Evolutionary conservation across 2,888 invertebrate genomes (phyloP), one percentile per base, ranked within the genome.

Genomic region (Cephus sareptanus): DNA sequence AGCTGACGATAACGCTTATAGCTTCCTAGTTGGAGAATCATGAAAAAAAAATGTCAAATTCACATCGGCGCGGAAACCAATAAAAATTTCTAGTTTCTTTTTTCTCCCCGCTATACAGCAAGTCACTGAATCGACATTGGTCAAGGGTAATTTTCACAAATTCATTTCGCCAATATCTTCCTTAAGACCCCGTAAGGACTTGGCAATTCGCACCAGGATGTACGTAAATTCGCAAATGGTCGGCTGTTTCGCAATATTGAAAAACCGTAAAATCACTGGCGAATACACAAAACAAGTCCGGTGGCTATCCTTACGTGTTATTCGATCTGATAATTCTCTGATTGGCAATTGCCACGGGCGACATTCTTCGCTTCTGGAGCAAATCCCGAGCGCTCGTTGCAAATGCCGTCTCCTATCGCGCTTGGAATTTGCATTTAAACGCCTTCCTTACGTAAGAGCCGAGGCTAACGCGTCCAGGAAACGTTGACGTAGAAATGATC

Each of bases 381-480:
- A 71, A 71, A 71, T 71, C 71, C 15, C 74, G 69, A 34, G 73
- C 34, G 34, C 76, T 81, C 79, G 81, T 83, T 81, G 81, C 84
- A 35, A 31, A 56, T 15, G 71, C 71, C 33, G 83, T 85, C 82
- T 83, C 81, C 81, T 82, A 82, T 84, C 83, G 83, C 78, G 76
- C 30, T 68, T 81, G 83, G 82, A 83, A 87, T 87, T 87, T 87
- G 85, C 87, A 87, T 87, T 87, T 85, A 85, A 85, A 83, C 82
- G 83, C 82, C 82, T 79, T 31, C 1, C 81, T 87, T 87, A 85
- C 83, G 87, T 83, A 87, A 87, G 79, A 76, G 31, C 77, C 82
- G 83, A 76, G 83, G 85, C 85, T 74, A 85, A 84, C 80, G 85
- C 86, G 85, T 87, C 85, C 86, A 87, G 86, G 87, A 86, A 86